Evolutionary conservation across 2,888 invertebrate species (phyloP), one percentile per base, ranked within the genome.

Genomic region (Netelia virgata): DNA sequence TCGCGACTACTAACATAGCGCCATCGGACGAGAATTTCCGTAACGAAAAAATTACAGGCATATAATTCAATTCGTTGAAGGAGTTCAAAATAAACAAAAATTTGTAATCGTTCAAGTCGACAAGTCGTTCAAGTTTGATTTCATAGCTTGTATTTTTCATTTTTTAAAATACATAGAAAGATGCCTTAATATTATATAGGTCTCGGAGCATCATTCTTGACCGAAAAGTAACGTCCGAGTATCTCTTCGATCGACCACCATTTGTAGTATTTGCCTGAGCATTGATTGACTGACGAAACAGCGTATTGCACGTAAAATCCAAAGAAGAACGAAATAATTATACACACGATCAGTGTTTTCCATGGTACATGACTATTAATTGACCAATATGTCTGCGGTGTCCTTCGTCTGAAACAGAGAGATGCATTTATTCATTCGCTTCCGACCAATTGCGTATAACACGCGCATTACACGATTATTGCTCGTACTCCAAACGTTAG

Each of bases 161-260:
- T n/a, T n/a, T n/a, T n/a, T n/a, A n/a, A n/a, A n/a, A n/a, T n/a
- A n/a, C n/a, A n/a, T n/a, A n/a, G n/a, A n/a, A n/a, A n/a, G n/a
- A n/a, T n/a, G n/a, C n/a, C n/a, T n/a, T 57, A 57, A n/a, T 14
- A 10, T 82, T 63, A 90, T 82, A 90, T 88, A 1, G 90, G 90
- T 36, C 84, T 86, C 41, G 86, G 88, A 16, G 82, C 86, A n/a
- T 84, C 69, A 61, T 85, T 88, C 74, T 78, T 85, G 5, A 87
- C 74, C 53, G 88, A 82, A 63, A 88, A 53, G 70, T 90, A 90
- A 61, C 85, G 87, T n/a, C 73, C 86, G 3, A 91, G 28, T 59
- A 91, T 86, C 64, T 91, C 91, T 75, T 91, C 91, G 16, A 91
- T 85, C 2, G 91, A 91, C 91, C 90, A 91, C 91, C 91, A 90